Evolutionary conservation across 2,888 invertebrate genomes (phyloP), one percentile per base, ranked within the genome.

Genomic region (Prosopocoilus inquinatus): DNA sequence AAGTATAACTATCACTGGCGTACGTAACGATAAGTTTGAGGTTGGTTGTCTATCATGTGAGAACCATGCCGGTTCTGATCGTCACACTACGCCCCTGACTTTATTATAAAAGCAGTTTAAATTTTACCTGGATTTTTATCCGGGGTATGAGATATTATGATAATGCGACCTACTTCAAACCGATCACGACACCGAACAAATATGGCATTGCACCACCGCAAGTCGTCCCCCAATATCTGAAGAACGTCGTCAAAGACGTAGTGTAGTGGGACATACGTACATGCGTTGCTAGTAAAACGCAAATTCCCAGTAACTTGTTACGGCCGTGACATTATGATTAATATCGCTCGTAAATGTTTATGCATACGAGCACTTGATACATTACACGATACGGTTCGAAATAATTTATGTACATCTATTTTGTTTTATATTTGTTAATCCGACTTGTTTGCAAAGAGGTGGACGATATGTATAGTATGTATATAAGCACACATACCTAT

Each of bases 111-210:
- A 47, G 56, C 54, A 54, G 59, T 55, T 61, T 15, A 41, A 41
- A 41, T 71, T 70, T 67, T 70, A 70, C 70, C 70, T 71, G 71
- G 63, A 67, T 65, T 56, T 65, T 67, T 62, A 63, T 61, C 62
- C 64, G 63, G 59, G 67, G 67, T 63, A 65, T 60, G 63, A 70
- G 69, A 69, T 70, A 70, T 71, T 68, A 69, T 70, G 70, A 70
- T 69, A 70, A 71, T 70, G 61, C 71, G 69, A 71, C 71, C 71
- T 71, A 70, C 64, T 71, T 71, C 71, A 70, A 69, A 68, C 64
- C 68, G 67, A 68, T 70, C 69, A 68, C 69, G 70, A 69, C 70
- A 70, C 64, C 61, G 41, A 62, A 61, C 61, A 64, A 65, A 67
- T 67, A 67, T 64, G 67, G 67, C 69, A 69, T 65, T 69, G 67